Evolutionary conservation across 2,113 vertebrate species (phyloP).

Genomic region (Syrmaticus mikado): DNA sequence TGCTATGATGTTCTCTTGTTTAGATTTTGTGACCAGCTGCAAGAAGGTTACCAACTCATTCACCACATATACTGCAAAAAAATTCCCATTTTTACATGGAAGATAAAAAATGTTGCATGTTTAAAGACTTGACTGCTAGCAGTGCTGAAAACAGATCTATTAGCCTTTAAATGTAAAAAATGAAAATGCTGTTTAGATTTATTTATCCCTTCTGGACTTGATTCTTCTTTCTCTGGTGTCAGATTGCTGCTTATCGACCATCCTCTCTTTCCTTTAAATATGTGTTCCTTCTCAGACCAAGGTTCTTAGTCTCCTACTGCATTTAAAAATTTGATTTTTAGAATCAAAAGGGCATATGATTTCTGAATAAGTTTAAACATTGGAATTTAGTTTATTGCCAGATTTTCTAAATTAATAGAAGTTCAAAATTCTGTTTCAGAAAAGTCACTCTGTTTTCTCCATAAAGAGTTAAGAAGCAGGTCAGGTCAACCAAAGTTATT

Average conservation of each 20-base stretch:
- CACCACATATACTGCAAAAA: neutral
- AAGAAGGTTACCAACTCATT: neutral
- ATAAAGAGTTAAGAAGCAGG: neutral
- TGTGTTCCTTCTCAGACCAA: neutral
- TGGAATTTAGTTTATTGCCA: neutral
- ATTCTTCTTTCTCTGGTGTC: neutral
- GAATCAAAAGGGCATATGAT: neutral
- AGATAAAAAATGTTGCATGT: neutral
- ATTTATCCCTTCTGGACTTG: neutral
- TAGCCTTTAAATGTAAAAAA: neutral
- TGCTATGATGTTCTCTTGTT: neutral
- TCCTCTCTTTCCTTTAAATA: neutral
- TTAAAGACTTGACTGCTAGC: neutral
- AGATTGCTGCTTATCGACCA: neutral
- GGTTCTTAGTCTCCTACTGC: neutral
- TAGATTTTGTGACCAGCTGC: neutral
- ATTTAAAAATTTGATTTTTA: neutral
- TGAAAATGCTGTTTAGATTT: neutral
- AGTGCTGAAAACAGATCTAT: neutral
- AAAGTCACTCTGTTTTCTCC: neutral
- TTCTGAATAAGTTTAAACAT: neutral
- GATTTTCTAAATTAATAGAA: neutral
- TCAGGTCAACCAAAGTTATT: neutral
- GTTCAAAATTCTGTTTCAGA: neutral
- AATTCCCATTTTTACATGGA: neutral